These are phyloP conservation scores for Spodoptera litura DNA, from an alignment of 1,140 invertebrate species.

Conservation along the genomic window DNA sequence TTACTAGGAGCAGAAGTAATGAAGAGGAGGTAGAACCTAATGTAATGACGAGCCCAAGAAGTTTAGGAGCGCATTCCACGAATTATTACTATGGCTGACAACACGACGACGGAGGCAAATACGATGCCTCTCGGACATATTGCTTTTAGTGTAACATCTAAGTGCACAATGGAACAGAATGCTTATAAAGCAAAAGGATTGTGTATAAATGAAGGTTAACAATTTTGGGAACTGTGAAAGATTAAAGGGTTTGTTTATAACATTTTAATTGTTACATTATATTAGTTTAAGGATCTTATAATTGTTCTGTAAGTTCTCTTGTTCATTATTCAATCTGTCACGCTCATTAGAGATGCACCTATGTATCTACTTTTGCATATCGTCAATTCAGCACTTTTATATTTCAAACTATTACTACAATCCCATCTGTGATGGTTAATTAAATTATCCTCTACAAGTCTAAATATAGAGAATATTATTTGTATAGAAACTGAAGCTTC, in stretches of 20 bases:
- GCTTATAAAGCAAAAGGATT: slow-evolving; percentile 50
- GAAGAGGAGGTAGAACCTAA: slow-evolving; percentile 67
- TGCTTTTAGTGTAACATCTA: slow-evolving; percentile 68
- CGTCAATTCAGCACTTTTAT: slow-evolving; percentile 47
- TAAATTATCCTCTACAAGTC: slow-evolving; percentile 30
- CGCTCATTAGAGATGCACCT: slow-evolving; percentile 44
- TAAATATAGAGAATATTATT: slow-evolving; percentile 44
- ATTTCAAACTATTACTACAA: slow-evolving; percentile 37
- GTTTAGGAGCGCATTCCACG: slow-evolving; percentile 79
- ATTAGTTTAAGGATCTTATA: slow-evolving; percentile 36
- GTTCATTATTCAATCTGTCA: slow-evolving; percentile 39
- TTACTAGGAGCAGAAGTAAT: slow-evolving; percentile 64
- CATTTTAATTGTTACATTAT: slow-evolving; percentile 40
- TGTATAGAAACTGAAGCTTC: slow-evolving; percentile 39
- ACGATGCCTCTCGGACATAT: slow-evolving; percentile 74
- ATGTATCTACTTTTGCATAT: slow-evolving; percentile 46
- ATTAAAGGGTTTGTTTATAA: slow-evolving; percentile 31
- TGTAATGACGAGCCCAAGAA: slow-evolving; percentile 79
- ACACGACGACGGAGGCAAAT: slow-evolving; percentile 61
- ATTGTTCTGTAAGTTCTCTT: slow-evolving; percentile 32
- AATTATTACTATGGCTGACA: slow-evolving; percentile 84
- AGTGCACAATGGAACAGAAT: slow-evolving; percentile 22
- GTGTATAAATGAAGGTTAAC: slow-evolving; percentile 31
- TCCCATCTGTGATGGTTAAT: slow-evolving; percentile 48
- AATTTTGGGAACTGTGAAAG: slow-evolving; percentile 22